phyloP scores from a whole-genome alignment of 2,113 vertebrate species.

The Oncorhynchus nerka region DNA sequence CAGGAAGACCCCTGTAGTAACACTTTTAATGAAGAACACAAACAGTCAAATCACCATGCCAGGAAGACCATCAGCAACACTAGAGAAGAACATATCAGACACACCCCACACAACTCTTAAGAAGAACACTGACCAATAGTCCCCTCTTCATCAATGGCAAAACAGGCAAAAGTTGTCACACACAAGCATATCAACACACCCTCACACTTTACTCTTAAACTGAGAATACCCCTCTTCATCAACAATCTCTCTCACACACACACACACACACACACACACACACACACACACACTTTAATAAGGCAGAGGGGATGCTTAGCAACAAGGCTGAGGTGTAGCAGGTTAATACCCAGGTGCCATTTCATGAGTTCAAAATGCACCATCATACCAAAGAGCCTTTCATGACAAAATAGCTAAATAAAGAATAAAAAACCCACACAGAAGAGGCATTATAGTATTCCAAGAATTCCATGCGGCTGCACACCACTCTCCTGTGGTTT shows the following conservation, averaged over 20 bases:
- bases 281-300: constrained; percentile 49
- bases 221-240: not conserved
- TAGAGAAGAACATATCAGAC: no score
- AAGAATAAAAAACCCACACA: constrained; percentile 28
- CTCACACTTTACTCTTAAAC: no score
- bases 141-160: no score
- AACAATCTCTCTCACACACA: not conserved
- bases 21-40: no score
- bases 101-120: no score
- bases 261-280: not conserved
- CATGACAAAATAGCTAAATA: constrained; percentile 15
- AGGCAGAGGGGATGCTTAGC: constrained; percentile 70
- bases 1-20: no score
- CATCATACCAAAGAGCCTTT: not conserved
- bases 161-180: no score
- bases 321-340: constrained; percentile 70
- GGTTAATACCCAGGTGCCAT: constrained; percentile 73
- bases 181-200: no score
- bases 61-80: no score
- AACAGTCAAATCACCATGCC: no score
- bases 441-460: not conserved
- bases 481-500: not conserved
- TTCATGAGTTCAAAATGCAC: constrained; percentile 46
- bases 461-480: not conserved
- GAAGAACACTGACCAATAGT: no score